Conservation (phyloP, 2,888 invertebrate species). For the Pyralis farinalis region DNA sequence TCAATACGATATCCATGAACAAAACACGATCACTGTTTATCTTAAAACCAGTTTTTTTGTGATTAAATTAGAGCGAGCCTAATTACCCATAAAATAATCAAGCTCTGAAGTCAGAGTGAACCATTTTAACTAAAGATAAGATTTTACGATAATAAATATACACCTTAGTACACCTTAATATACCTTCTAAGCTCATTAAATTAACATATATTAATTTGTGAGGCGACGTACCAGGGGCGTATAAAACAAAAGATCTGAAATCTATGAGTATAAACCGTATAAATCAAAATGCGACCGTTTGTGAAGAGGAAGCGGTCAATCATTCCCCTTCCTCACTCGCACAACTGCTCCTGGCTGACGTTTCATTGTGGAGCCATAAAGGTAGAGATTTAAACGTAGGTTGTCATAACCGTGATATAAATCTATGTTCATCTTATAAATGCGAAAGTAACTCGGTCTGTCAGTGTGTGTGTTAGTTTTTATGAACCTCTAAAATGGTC, state of each 20-base stretch:
- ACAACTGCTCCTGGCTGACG: slow-evolving; percentile 33
- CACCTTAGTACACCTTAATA: no score
- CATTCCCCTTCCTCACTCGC: slow-evolving; percentile 57
- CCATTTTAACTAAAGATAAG: background rate
- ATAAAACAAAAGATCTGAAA: slow-evolving; percentile 45
- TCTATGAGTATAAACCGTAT: slow-evolving; percentile 29
- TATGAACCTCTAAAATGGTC: no score
- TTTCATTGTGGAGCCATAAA: slow-evolving; percentile 21
- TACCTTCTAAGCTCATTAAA: slow-evolving; percentile 32
- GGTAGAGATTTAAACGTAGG: slow-evolving; percentile 14
- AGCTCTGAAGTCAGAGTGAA: background rate
- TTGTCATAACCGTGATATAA: no score
- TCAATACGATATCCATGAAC: no score
- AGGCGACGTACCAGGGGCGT: slow-evolving; percentile 39
- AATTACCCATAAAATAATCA: no score
- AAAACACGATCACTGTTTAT: no score
- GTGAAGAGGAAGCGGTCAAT: slow-evolving; percentile 72
- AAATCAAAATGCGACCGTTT: slow-evolving; percentile 62
- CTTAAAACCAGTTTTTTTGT: no score
- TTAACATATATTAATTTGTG: slow-evolving; percentile 45
- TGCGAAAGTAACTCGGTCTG: no score
- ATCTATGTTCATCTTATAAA: no score
- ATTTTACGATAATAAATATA: slow-evolving; percentile 1
- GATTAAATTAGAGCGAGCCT: no score
- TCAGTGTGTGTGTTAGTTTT: no score